phyloP scores from a whole-genome alignment of 1,140 invertebrate genomes.

The Drosophila rhopaloa region DNA sequence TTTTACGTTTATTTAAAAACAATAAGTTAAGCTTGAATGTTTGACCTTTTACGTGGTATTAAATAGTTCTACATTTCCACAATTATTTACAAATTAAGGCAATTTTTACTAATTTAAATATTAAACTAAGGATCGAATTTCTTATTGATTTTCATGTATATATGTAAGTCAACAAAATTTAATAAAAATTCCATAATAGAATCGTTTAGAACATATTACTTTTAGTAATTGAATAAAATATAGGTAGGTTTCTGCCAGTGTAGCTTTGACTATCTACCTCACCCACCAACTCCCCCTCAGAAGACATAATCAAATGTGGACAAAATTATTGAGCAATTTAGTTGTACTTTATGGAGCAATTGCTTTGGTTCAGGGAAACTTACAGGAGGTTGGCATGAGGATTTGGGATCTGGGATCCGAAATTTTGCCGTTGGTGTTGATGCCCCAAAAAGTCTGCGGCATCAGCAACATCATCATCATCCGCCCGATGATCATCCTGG shows the following conservation, averaged over 20 bases:
- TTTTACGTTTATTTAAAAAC: too few relatives aligned
- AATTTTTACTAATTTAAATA: too few relatives aligned
- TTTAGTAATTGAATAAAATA: too few relatives aligned
- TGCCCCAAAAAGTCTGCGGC: constrained; percentile 39
- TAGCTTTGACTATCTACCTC: background rate
- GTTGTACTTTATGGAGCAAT: constrained; percentile 84
- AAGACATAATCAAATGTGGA: constrained; percentile 84
- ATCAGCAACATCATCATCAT: constrained; percentile 6
- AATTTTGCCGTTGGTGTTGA: constrained; percentile 51
- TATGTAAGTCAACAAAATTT: too few relatives aligned
- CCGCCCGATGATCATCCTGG: constrained; percentile 27
- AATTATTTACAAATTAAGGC: too few relatives aligned
- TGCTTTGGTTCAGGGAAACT: constrained; percentile 43
- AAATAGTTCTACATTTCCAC: too few relatives aligned
- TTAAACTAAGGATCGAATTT: too few relatives aligned
- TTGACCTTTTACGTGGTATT: too few relatives aligned
- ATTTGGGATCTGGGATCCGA: constrained; percentile 20
- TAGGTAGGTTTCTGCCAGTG: background rate
- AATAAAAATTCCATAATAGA: too few relatives aligned
- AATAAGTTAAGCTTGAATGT: too few relatives aligned
- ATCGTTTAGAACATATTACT: too few relatives aligned
- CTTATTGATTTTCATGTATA: too few relatives aligned
- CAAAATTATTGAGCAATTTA: constrained; percentile 84
- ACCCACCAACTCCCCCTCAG: constrained; percentile 27
- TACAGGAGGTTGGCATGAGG: constrained; percentile 1